Evolutionary conservation across 2,797 vertebrate genomes (phyloP), one percentile per base, ranked within the genome.

Genomic region (Xenopus petersii): DNA sequence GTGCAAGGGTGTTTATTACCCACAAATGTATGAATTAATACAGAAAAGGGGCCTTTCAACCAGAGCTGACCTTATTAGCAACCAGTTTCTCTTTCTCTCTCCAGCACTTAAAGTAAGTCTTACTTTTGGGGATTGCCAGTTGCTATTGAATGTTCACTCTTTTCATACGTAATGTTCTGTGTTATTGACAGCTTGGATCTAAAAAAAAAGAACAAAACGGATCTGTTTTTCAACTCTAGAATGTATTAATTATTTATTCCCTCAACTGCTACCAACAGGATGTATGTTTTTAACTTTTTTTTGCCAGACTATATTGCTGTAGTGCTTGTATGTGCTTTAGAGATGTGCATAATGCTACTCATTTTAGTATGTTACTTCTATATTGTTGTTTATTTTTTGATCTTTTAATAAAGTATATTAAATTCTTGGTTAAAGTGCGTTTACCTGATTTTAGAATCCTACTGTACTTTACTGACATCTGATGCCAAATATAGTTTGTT

Each of bases 401-500:
- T 91, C 93, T 95, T 93, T 95, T 94, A 98, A 97, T 97, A 97
- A 98, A 98, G 92, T 88, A 79, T 86, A 77, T 86, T 86, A 89
- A 89, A 87, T 89, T 83, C 85, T 87, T 86, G 81, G 80, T 87
- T 90, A 85, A 84, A 36, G 36, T 42, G 5, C 6, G 3, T 42
- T 42, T 36, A 36, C 6, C 21, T 36, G 33, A 3, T 36, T 36
- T 36, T 3, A 36, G 6, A 42, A 6, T 42, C 36, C 36, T 42
- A 42, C 36, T 42, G 36, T 42, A 42, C 6, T 5, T 42, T 42
- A 9, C 36, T 42, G 36, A 3, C 2, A 42, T 42, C 5, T 42
- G 2, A 30, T 42, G 8, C 36, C 36, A 4, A 9, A 42, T 42
- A 42, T 1, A 42, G 36, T 42, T 5, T 42, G 36, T 5, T 42